Base-by-base conservation (phyloP, 2,888 invertebrate species). In the Dryobotodes eremita region DNA sequence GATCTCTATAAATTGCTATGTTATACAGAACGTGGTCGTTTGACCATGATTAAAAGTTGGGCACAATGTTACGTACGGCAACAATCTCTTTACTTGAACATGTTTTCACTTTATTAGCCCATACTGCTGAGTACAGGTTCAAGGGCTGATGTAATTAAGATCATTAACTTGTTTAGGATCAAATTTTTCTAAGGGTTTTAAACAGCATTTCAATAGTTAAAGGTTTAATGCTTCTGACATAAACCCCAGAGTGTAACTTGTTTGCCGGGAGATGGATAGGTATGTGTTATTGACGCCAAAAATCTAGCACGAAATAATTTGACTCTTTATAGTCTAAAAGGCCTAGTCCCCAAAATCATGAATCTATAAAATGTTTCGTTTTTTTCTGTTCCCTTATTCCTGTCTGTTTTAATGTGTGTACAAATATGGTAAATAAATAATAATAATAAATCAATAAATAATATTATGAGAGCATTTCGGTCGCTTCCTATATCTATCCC, bases 31-130 rank as follows among this genome's bases (percentile, higher is more conserved):
- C 50, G 26, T 61, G 17, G 10, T n/a, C 17, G 46, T 31, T 59
- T 48, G 42, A 50, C 17, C 15, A n/a, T 48, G 62, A 53, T 55
- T 62, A n/a, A 36, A 31, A 64, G 2, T 59, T 64, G 13, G 2
- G 11, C 26, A 23, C 13, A 68, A 72, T 68, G 48, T 71, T 71
- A 79, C 66, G 53, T 68, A 55, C 10, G 26, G 42, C 17, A 8
- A 57, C 23, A 62, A 64, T 46, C 15, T 50, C 23, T 3, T 66
- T 26, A 26, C 11, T 36, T 23, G 17, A 48, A 48, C 57, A 17
- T 17, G n/a, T n/a, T 59, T 31, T 20, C 6, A 11, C 53, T 26
- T 26, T 26, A 20, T 31, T 17, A 71, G 20, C 10, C 17, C 55
- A 17, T 74, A 13, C 8, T 48, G 1, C 23, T 23, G 23, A 20